Evolutionary conservation across 2,797 vertebrate genomes (phyloP).

Genomic region (Acanthopagrus latus): DNA sequence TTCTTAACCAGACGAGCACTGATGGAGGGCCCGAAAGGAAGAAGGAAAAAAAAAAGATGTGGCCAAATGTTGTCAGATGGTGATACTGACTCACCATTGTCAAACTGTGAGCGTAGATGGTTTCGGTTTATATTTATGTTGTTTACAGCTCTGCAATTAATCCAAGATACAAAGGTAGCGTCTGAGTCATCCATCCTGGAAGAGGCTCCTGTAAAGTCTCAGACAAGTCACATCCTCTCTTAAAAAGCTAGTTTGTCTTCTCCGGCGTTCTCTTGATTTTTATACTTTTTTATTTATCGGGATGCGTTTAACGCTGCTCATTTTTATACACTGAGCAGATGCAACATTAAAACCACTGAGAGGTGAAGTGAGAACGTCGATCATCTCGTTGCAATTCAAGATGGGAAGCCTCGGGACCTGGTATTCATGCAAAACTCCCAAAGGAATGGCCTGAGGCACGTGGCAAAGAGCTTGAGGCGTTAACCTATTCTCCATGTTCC

Average conservation of each 20-base stretch:
- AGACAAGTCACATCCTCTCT: conserved; percentile 3
- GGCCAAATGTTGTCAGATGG: conserved; percentile 30
- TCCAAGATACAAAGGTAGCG: conserved; percentile 6
- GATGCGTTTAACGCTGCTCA: not conserved
- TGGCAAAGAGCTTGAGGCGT: too few relatives aligned
- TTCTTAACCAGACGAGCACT: conserved; percentile 60
- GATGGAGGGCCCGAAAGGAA: conserved; percentile 4
- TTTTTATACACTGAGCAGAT: not conserved
- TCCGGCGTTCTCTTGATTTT: not conserved
- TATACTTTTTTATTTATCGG: not conserved
- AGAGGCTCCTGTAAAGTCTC: not conserved
- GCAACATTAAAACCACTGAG: too few relatives aligned
- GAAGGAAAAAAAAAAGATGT: not conserved
- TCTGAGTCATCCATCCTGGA: conserved; percentile 2
- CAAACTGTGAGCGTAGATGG: conserved; percentile 16
- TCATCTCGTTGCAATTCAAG: too few relatives aligned
- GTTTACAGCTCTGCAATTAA: conserved; percentile 14
- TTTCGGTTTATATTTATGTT: conserved; percentile 21
- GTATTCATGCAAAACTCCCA: too few relatives aligned
- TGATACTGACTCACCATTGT: conserved; percentile 29
- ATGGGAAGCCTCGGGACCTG: too few relatives aligned
- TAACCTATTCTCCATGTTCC: too few relatives aligned
- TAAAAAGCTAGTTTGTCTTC: not conserved
- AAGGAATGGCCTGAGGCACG: too few relatives aligned
- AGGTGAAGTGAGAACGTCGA: too few relatives aligned